phyloP scores from a whole-genome alignment of 2,113 vertebrate genomes.

The Physeter macrocephalus region DNA sequence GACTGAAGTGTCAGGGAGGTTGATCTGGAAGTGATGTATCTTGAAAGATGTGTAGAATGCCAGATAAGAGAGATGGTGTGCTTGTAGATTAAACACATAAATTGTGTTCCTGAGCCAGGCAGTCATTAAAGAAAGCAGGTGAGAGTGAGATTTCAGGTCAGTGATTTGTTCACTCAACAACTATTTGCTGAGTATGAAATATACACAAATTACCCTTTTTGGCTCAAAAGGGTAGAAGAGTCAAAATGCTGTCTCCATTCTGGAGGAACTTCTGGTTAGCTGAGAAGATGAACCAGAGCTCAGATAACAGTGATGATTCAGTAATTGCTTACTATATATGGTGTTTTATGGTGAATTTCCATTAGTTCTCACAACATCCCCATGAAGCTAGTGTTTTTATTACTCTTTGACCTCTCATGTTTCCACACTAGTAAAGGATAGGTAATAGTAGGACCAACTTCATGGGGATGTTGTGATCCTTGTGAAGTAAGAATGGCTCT shows the following conservation, averaged over 20 bases:
- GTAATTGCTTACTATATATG: accelerated
- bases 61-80: background rate
- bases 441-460: background rate
- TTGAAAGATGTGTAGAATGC: background rate
- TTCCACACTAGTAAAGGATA: background rate
- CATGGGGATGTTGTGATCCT: background rate
- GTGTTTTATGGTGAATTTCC: background rate
- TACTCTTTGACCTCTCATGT: background rate
- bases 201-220: background rate
- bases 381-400: background rate
- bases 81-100: background rate
- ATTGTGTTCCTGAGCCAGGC: background rate
- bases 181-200: background rate
- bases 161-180: background rate
- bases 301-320: background rate
- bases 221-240: background rate
- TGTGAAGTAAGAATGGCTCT: background rate
- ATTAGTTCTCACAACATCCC: background rate
- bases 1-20: no score
- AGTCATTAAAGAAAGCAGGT: background rate
- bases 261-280: background rate
- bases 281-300: background rate
- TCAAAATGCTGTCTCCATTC: background rate
- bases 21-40: background rate
- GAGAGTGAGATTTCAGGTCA: background rate